These are phyloP conservation scores for Gnatocerus cornutus DNA, from an alignment of 2,888 invertebrate genomes.

Conservation along the genomic window DNA sequence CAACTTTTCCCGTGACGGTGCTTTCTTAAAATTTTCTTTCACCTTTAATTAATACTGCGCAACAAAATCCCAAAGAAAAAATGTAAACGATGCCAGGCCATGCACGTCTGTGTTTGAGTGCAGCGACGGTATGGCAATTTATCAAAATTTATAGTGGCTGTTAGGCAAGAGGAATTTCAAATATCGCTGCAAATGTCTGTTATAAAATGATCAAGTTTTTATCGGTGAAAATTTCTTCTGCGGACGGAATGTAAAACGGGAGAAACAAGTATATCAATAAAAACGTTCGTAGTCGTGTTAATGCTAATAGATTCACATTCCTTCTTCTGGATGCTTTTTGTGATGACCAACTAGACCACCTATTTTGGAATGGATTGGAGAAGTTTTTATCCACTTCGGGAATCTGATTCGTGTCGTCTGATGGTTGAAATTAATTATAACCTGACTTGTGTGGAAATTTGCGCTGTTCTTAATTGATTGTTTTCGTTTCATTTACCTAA, in stretches of 20 bases:
- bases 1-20: constrained; percentile 3
- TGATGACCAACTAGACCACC: constrained; percentile 38
- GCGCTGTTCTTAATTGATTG: background rate
- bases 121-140: constrained; percentile 26
- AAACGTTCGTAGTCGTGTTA: constrained; percentile 54
- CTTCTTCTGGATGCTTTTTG: constrained; percentile 38
- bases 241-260: constrained; percentile 49
- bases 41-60: background rate
- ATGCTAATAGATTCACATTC: constrained; percentile 56
- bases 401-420: constrained; percentile 32
- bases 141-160: constrained; percentile 40
- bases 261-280: constrained; percentile 54
- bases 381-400: constrained; percentile 23
- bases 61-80: background rate
- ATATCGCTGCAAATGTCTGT: constrained; percentile 44
- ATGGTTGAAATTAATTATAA: constrained; percentile 23
- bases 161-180: constrained; percentile 40
- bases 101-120: constrained; percentile 16
- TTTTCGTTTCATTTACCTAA: constrained; percentile 1
- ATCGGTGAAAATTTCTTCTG: constrained; percentile 47
- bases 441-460: background rate
- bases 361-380: constrained; percentile 41
- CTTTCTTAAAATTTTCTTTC: background rate
- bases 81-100: background rate
- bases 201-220: constrained; percentile 53